Evolutionary conservation across 2,113 vertebrate species (phyloP).

Genomic region (Pterophyllum scalare): DNA sequence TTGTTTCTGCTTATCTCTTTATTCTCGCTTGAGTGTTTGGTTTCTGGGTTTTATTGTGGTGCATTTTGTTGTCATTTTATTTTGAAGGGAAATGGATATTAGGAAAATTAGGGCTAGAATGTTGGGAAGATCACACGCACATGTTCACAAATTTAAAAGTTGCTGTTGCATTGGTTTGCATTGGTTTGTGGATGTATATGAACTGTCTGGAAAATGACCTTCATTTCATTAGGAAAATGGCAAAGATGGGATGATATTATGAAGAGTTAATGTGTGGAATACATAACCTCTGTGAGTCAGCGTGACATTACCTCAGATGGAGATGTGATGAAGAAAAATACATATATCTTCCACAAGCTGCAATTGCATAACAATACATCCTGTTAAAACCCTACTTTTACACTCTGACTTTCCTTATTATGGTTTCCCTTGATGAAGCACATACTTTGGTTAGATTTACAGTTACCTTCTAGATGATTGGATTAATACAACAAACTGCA

Average conservation of each 20-base stretch:
- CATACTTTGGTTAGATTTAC: background rate
- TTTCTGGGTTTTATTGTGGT: no score
- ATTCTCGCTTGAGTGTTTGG: no score
- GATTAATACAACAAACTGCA: slow-evolving; percentile 1
- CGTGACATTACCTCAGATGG: background rate
- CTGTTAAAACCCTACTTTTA: no score
- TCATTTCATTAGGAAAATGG: background rate
- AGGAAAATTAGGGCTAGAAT: no score
- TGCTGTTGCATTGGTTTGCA: background rate
- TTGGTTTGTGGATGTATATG: background rate
- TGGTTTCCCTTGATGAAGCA: background rate
- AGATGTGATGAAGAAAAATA: background rate
- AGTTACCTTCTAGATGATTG: background rate
- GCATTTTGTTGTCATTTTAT: no score
- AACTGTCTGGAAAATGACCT: background rate
- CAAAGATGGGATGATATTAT: background rate
- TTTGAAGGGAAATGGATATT: no score
- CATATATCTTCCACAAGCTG: no score
- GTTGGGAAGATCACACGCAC: no score
- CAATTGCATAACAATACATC: background rate
- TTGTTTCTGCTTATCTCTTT: no score
- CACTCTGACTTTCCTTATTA: background rate
- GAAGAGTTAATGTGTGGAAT: background rate
- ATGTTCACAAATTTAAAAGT: no score
- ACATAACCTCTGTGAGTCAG: background rate